Conservation (phyloP, 1,140 invertebrate species). For the Drosophila ohnishii region DNA sequence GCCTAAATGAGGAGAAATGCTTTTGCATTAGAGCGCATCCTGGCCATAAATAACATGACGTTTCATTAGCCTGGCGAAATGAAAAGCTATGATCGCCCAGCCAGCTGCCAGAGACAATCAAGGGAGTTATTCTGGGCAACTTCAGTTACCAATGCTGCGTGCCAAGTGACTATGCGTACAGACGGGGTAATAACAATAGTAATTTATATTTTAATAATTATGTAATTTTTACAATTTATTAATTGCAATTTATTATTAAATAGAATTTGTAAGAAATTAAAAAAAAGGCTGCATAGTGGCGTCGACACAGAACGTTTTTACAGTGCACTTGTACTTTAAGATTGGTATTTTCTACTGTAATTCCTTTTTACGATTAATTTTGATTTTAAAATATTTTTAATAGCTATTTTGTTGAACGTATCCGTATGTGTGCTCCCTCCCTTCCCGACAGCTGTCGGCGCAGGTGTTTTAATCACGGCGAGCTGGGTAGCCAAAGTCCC, state of each 20-base stretch:
- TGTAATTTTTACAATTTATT: too few species aligned
- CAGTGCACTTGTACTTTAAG: too few species aligned
- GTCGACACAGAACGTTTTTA: too few species aligned
- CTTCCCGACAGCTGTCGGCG: slow-evolving; percentile 62
- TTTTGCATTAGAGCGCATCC: slow-evolving; percentile 72
- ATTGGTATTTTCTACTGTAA: too few species aligned
- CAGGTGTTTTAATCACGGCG: slow-evolving; percentile 78
- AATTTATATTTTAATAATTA: neutral
- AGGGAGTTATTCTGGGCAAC: slow-evolving; percentile 28
- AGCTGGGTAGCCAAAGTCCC: slow-evolving; percentile 12
- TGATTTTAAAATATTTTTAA: neutral
- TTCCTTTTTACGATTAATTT: neutral
- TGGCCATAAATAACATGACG: slow-evolving; percentile 77
- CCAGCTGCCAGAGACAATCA: slow-evolving; percentile 46
- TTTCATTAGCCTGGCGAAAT: slow-evolving; percentile 73
- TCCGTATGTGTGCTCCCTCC: slow-evolving; percentile 15
- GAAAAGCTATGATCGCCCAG: slow-evolving; percentile 75
- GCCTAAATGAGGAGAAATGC: slow-evolving; percentile 66
- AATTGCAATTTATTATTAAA: too few species aligned
- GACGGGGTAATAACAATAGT: neutral
- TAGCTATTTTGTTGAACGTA: slow-evolving; percentile 2
- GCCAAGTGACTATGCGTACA: slow-evolving; percentile 11
- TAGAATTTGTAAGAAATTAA: too few species aligned
- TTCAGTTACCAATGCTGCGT: slow-evolving; percentile 19
- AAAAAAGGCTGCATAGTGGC: too few species aligned